phyloP scores from a whole-genome alignment of 2,888 invertebrate genomes.

The Eupithecia subumbrata region DNA sequence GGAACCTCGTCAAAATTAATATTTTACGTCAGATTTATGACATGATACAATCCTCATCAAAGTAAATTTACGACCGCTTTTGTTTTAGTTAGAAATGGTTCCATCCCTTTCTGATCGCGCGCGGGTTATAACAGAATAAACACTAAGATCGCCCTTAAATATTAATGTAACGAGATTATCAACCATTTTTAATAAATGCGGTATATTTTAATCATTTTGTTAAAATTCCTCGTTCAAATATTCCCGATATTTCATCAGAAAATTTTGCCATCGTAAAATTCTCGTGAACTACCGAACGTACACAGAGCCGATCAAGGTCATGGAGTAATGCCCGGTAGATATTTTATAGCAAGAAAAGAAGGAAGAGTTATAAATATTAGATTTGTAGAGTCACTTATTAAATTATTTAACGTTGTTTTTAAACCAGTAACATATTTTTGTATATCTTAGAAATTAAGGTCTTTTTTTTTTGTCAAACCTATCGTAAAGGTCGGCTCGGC shows the following conservation, averaged over 20 bases:
- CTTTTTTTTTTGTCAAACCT: too few relatives aligned
- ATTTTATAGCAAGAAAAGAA: not conserved
- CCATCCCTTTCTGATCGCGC: not conserved
- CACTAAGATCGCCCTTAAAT: not conserved
- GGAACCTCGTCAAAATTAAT: not conserved
- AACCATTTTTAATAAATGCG: not conserved
- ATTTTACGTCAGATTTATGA: not conserved
- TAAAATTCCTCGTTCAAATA: conserved; percentile 6
- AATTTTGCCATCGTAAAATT: not conserved
- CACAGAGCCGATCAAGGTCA: not conserved
- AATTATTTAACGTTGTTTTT: not conserved
- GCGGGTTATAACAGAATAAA: not conserved
- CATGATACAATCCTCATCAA: not conserved
- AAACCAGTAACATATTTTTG: not conserved
- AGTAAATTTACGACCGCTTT: not conserved
- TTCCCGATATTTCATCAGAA: not conserved
- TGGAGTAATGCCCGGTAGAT: not conserved
- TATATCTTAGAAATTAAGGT: too few relatives aligned
- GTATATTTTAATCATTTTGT: not conserved
- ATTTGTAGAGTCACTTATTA: not conserved
- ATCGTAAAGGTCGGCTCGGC: too few relatives aligned
- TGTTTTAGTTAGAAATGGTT: not conserved
- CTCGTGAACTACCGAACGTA: not conserved
- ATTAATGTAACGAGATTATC: not conserved
- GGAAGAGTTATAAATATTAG: not conserved